These are phyloP conservation scores for Lamprologus tigripictilis DNA, from an alignment of 2,113 vertebrate genomes.

Conservation along the genomic window DNA sequence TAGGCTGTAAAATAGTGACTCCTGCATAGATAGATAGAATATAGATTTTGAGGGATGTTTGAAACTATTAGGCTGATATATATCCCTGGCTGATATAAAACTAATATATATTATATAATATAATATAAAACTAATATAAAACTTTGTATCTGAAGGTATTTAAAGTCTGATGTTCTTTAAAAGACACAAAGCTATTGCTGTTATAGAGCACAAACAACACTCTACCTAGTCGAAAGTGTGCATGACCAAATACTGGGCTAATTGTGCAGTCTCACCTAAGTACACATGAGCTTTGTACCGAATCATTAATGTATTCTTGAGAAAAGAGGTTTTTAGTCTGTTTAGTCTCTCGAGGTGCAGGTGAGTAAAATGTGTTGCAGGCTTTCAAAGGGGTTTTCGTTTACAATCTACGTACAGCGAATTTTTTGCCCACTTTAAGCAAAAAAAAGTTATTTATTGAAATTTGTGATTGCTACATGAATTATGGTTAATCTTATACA, in stretches of 20 bases:
- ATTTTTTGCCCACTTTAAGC: background rate
- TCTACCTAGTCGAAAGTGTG: background rate
- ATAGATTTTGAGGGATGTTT: background rate
- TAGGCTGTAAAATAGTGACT: background rate
- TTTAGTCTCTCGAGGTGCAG: background rate
- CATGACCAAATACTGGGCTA: background rate
- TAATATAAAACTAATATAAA: background rate
- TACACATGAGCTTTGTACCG: background rate
- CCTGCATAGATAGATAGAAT: background rate
- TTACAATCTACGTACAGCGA: background rate
- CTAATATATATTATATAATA: background rate
- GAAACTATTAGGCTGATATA: background rate
- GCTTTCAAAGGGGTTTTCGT: background rate
- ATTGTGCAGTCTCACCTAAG: background rate
- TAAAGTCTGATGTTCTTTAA: background rate
- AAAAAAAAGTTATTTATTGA: background rate
- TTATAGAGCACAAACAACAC: background rate
- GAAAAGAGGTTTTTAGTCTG: background rate
- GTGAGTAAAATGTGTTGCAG: background rate
- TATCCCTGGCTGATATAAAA: background rate
- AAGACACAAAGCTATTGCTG: background rate
- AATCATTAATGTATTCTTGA: background rate
- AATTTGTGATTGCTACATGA: background rate
- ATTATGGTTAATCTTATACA: background rate
- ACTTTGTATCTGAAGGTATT: background rate